Conservation (phyloP, 2,797 vertebrate genomes). For the Epinephelus awoara region DNA sequence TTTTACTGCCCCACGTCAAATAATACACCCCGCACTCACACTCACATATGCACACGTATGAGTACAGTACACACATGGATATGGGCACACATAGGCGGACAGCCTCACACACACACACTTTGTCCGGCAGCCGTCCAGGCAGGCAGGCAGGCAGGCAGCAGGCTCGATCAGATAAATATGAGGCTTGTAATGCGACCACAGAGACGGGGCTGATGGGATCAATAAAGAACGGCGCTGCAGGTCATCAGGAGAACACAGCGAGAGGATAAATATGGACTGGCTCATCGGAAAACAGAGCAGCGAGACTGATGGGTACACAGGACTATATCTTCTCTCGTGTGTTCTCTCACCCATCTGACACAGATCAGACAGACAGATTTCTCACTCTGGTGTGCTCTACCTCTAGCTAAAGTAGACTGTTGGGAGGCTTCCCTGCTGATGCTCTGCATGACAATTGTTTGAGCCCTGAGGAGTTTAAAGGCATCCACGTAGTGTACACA, state of each 20-base stretch:
- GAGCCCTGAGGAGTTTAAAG: constrained; percentile 10
- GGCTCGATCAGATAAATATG: constrained; percentile 82
- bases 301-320: constrained; percentile 79
- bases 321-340: constrained; percentile 69
- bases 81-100: constrained; percentile 27
- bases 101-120: constrained; percentile 52
- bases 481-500: not conserved
- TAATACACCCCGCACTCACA: constrained; percentile 66
- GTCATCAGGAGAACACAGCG: constrained; percentile 77
- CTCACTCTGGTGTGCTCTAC: constrained; percentile 44
- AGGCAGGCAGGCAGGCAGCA: constrained; percentile 61
- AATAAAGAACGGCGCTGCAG: constrained; percentile 77
- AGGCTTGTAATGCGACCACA: constrained; percentile 82
- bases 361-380: constrained; percentile 65
- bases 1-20: constrained; percentile 77
- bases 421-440: constrained; percentile 21
- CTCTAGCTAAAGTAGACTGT: constrained; percentile 25
- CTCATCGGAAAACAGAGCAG: constrained; percentile 78
- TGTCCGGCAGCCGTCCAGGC: constrained; percentile 68
- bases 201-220: constrained; percentile 81
- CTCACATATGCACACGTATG: constrained; percentile 53
- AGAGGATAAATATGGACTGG: constrained; percentile 85
- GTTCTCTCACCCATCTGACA: constrained; percentile 62
- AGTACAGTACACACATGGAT: constrained; percentile 62
- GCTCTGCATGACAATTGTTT: constrained; percentile 16